A percentile compares a stretch with the other conserved stretches of the same genome.
phyloP scores from a whole-genome alignment of 2,113 vertebrate genomes.

The Nothobranchius kuhntae region DNA sequence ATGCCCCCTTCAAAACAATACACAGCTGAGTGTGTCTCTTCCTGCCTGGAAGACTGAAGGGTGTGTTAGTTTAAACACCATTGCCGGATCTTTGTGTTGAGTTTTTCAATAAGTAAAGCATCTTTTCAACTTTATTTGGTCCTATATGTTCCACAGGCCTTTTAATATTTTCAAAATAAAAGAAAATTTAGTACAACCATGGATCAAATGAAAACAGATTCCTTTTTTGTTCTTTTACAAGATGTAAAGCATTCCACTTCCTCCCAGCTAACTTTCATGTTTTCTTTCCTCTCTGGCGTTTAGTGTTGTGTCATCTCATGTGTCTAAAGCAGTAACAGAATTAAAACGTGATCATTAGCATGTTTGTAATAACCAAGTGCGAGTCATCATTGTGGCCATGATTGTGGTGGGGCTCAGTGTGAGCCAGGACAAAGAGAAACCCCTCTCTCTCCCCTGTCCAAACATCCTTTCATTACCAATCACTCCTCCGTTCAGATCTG shows the following conservation, averaged over 20 bases:
- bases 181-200: background rate
- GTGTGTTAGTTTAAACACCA: constrained; percentile 68
- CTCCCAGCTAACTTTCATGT: background rate
- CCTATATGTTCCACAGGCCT: background rate
- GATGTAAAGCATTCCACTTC: background rate
- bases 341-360: constrained; percentile 49
- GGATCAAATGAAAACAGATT: background rate
- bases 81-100: constrained; percentile 33
- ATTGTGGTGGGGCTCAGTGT: constrained; percentile 57
- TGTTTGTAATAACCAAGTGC: constrained; percentile 62
- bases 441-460: constrained; percentile 30
- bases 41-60: constrained; percentile 74
- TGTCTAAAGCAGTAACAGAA: constrained; percentile 48
- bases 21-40: constrained; percentile 72
- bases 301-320: constrained; percentile 34
- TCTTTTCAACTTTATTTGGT: background rate
- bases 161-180: background rate
- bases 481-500: constrained; percentile 75
- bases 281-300: background rate
- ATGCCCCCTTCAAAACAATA: constrained; percentile 72
- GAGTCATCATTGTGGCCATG: constrained; percentile 65
- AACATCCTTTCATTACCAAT: constrained; percentile 76
- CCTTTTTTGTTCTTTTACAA: background rate
- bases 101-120: constrained; percentile 22
- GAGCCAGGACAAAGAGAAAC: constrained; percentile 67